These are phyloP conservation scores for Pseudopipra pipra DNA, from an alignment of 2,113 vertebrate species.

Conservation along the genomic window DNA sequence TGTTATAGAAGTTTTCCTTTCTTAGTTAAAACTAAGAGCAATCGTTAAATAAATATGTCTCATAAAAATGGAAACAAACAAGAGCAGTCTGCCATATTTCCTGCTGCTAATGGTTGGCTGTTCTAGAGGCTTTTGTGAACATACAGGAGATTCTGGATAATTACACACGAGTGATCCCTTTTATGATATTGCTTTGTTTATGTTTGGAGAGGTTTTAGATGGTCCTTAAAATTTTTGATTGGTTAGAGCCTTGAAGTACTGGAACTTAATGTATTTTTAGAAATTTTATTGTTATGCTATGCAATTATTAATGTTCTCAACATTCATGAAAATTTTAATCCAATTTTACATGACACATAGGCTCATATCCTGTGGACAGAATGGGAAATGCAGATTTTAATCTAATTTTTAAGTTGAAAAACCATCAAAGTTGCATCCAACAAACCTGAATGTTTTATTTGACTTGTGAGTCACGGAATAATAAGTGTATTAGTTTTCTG, in stretches of 20 bases:
- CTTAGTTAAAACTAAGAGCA: background rate
- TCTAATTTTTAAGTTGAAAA: background rate
- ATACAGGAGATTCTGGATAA: background rate
- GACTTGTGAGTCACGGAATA: background rate
- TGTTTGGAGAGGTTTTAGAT: background rate
- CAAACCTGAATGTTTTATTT: background rate
- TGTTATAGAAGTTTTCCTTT: background rate
- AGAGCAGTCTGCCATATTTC: background rate
- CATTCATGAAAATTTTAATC: background rate
- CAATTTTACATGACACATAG: background rate
- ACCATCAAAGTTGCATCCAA: background rate
- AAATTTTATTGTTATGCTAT: background rate
- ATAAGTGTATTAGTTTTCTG: background rate
- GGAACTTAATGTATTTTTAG: background rate
- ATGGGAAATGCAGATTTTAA: background rate
- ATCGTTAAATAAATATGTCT: background rate
- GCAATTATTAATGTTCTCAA: background rate
- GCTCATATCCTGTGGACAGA: background rate
- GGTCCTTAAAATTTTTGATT: background rate
- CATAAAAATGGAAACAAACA: background rate
- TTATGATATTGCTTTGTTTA: background rate
- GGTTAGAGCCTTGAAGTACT: background rate
- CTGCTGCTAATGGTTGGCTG: background rate
- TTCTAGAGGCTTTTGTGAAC: background rate
- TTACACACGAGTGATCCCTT: background rate